Percentiles rank a stretch among this genome's conserved stretches.
These are phyloP conservation scores for Tor tambroides DNA, from an alignment of 2,113 vertebrate species.

Conservation along the genomic window DNA sequence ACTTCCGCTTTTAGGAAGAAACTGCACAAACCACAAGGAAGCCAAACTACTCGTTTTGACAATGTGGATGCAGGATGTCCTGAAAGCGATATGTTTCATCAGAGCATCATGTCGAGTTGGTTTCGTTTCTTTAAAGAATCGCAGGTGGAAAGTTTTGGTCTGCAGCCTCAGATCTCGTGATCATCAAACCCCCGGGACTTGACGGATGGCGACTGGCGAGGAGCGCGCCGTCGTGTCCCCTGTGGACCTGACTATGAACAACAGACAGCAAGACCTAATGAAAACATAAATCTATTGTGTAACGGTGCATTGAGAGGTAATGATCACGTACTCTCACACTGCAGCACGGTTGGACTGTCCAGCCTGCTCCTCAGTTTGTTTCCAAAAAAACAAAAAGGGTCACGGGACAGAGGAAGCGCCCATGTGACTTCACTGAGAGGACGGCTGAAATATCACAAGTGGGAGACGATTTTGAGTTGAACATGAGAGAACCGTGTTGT, in stretches of 20 bases:
- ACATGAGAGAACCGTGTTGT: not conserved
- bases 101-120: slow-evolving; percentile 24
- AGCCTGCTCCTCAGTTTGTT: not conserved
- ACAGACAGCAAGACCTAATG: not conserved
- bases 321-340: not conserved
- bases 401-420: slow-evolving; percentile 65
- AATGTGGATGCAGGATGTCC: slow-evolving; percentile 25
- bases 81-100: not conserved
- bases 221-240: not conserved
- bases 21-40: slow-evolving; percentile 10
- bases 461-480: not conserved
- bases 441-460: slow-evolving; percentile 32
- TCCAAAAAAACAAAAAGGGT: slow-evolving; percentile 38
- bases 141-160: slow-evolving; percentile 28
- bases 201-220: not conserved
- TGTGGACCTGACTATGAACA: not conserved
- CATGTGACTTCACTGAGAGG: slow-evolving; percentile 71
- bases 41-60: not conserved
- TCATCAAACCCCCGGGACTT: slow-evolving; percentile 18
- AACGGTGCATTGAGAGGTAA: not conserved
- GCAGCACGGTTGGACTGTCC: not conserved
- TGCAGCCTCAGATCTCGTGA: slow-evolving; percentile 36
- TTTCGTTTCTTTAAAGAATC: slow-evolving; percentile 13
- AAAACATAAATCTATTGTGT: not conserved
- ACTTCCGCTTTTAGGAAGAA: slow-evolving; percentile 22